Base-by-base conservation (phyloP, 1,140 invertebrate genomes). In the Neuroterus valhalla region DNA sequence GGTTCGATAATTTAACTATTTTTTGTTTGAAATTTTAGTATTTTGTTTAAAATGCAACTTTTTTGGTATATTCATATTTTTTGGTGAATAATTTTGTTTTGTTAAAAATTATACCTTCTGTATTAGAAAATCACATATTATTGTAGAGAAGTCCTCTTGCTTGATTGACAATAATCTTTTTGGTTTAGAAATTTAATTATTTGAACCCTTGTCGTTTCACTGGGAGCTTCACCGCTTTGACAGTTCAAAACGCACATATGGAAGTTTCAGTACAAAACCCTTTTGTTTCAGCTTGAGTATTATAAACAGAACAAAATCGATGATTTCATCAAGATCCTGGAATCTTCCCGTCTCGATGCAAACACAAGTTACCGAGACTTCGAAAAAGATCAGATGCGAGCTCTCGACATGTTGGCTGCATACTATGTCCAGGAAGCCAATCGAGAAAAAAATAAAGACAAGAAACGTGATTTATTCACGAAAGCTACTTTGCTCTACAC, bases 391-490 rank as follows among this genome's bases (percentile, higher is more conserved):
- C 97, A 98, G 89, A 99, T 99, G 97, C 94, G 95, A 80, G 96
- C 96, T 0, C 91, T 99, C 52, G 98, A 99, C 87, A 98, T 98
- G 92, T 89, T 99, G 85, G 98, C 98, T 72, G 98, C 98, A 3
- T 98, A 98, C 89, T 99, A 99, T 93, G 98, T 99, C 0, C 97
- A 98, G 87, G 94, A 97, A 90, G 97, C 98, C 0, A 98, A 98
- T 85, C 94, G 94, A 68, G 98, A 99, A 85, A 98, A 99, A 83
- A 96, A 96, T 74, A 98, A 98, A 85, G 98, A 99, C 78, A 96
- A 96, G 81, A 98, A 98, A 86, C 93, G 96, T 77, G 98, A 99
- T 80, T 91, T 98, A 2, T 99, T 99, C 85, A 96, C 96, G 17
- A 98, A 99, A 92, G 99, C 99, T 0, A 99, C 98, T 5, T 91